Base-by-base conservation (phyloP, 2,113 vertebrate genomes). In the Petrocephalus microphthalmus region DNA sequence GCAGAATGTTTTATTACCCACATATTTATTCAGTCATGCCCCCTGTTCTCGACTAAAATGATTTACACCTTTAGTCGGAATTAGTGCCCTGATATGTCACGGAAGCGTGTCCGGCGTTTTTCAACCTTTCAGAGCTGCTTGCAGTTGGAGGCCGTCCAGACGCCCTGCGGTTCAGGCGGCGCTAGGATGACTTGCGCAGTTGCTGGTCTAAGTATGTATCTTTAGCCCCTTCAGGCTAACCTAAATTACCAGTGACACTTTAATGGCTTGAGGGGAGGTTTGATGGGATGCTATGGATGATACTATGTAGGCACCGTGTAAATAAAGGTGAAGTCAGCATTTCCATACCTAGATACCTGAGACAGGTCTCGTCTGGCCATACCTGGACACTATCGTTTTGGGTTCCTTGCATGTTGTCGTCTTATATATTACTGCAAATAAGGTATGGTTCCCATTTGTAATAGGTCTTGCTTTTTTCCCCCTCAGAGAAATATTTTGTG, bases 231-330 rank as follows among this genome's bases (percentile, higher is more conserved):
- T 42, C 19, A 22, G 64, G 82, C 78, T 81, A 19, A 25, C 84
- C 88, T 87, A 90, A 91, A 90, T 91, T 89, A 85, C 86, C 88
- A 47, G 45, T 71, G 85, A 83, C 86, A 84, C 89, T 88, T 91
- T 88, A 88, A 86, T 82, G 33, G 60, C 67, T 54, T 56, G 10
- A 42, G 19, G 64, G 85, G 78, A 87, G 22, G 64, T 90, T 87
- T 90, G 88, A 87, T 89, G 90, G 90, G 87, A 91, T 90, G 89
- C 81, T 53, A 22, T 86, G 81, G 74, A 89, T 89, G 49, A 78
- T 67, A 87, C 81, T 25, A 56, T 89, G 78, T 84, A 29, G 54
- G 53, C 54, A 45, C 29, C 53, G 49, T 22, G 29, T 52, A 74
- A 45, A 81, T 57, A 45, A 81, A 60, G 47, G 20, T 87, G 49